Percentiles rank a stretch among this genome's conserved stretches.
These are phyloP conservation scores for Sebastolobus altivelis DNA, from an alignment of 2,797 vertebrate species.

Conservation along the genomic window DNA sequence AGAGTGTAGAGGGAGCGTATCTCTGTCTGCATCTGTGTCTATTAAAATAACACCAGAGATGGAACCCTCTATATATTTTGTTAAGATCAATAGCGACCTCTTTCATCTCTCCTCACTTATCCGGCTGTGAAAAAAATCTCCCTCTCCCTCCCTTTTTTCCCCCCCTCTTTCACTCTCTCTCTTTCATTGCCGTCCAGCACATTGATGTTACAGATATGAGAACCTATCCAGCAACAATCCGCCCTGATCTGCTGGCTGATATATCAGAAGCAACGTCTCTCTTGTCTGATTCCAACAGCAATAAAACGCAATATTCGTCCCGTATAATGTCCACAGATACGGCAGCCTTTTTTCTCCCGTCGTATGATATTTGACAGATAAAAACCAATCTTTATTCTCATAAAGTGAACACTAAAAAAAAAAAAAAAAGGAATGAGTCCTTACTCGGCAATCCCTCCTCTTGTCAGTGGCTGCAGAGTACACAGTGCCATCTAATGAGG, in stretches of 20 bases:
- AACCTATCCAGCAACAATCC: slow-evolving; percentile 66
- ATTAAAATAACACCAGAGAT: slow-evolving; percentile 45
- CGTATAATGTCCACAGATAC: slow-evolving; percentile 58
- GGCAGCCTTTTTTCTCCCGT: slow-evolving; percentile 25
- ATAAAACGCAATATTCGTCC: slow-evolving; percentile 70
- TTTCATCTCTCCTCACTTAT: slow-evolving; percentile 66
- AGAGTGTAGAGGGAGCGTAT: slow-evolving; percentile 28
- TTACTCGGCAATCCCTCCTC: slow-evolving; percentile 27
- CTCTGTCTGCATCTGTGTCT: slow-evolving; percentile 36
- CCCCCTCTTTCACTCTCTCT: slow-evolving; percentile 23
- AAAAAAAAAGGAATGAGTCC: neutral
- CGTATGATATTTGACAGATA: slow-evolving; percentile 70
- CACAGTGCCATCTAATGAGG: slow-evolving; percentile 75
- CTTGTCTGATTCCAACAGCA: slow-evolving; percentile 72
- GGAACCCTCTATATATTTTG: slow-evolving; percentile 39
- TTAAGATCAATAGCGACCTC: slow-evolving; percentile 59
- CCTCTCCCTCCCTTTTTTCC: slow-evolving; percentile 11
- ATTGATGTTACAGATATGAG: slow-evolving; percentile 76
- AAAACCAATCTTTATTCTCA: slow-evolving; percentile 75
- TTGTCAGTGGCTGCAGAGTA: slow-evolving; percentile 47
- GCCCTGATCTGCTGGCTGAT: slow-evolving; percentile 68
- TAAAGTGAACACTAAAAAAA: slow-evolving; percentile 55
- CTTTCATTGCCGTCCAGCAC: slow-evolving; percentile 68
- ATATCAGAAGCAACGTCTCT: slow-evolving; percentile 60
- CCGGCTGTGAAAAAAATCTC: slow-evolving; percentile 22